Percentiles rank a stretch among this genome's conserved stretches.
These are phyloP conservation scores for Illadopsis cleaveri DNA, from an alignment of 2,113 vertebrate species.

Conservation along the genomic window DNA sequence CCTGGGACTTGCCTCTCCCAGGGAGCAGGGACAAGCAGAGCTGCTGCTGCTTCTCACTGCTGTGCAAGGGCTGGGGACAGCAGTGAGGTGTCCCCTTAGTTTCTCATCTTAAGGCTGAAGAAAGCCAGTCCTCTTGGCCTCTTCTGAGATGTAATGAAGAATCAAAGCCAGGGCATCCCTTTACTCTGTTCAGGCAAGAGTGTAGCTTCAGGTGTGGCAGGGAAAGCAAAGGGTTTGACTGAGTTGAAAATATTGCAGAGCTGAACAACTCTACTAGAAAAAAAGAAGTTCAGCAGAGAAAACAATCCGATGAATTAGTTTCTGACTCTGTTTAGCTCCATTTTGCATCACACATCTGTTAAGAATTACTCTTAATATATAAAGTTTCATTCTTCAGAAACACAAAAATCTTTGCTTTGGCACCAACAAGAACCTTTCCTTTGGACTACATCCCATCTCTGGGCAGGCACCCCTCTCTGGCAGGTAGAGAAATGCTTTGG, in stretches of 20 bases:
- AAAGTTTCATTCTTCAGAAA: neutral
- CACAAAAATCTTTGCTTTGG: neutral
- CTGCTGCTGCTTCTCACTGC: accelerated
- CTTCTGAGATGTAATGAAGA: neutral
- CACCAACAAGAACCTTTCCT: neutral
- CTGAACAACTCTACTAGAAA: neutral
- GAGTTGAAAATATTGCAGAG: neutral
- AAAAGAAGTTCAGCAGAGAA: neutral
- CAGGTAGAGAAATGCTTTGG: neutral
- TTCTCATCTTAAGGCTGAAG: neutral
- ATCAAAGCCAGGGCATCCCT: neutral
- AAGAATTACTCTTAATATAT: neutral
- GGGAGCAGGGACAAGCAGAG: neutral
- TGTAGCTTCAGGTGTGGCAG: neutral
- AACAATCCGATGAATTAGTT: neutral
- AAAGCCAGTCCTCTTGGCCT: neutral
- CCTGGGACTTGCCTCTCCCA: neutral
- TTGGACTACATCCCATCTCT: neutral
- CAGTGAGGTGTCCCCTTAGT: neutral
- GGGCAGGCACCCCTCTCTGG: neutral
- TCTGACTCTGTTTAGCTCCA: neutral
- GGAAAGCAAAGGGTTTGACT: neutral
- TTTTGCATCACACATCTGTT: neutral
- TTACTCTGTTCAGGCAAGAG: neutral
- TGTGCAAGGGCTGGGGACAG: neutral